Conservation (phyloP, 2,113 vertebrate genomes). For the Heptranchias perlo region DNA sequence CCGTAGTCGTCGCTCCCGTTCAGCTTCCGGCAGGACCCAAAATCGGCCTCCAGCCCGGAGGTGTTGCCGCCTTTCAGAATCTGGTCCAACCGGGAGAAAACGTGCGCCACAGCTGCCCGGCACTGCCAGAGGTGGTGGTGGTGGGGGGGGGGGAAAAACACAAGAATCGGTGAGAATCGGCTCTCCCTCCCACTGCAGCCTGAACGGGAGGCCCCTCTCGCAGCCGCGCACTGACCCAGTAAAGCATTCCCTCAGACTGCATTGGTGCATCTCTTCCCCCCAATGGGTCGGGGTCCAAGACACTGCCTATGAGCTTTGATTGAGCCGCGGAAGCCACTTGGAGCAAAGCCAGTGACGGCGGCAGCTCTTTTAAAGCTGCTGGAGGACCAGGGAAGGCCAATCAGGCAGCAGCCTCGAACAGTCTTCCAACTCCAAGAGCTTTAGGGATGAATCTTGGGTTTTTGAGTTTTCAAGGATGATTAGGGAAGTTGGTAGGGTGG, state of each 20-base stretch:
- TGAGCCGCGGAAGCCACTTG: neutral
- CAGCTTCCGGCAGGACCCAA: conserved; percentile 60
- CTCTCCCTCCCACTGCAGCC: neutral
- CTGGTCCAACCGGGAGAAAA: conserved; percentile 57
- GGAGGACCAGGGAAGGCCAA: neutral
- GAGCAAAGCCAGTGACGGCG: neutral
- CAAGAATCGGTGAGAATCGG: neutral
- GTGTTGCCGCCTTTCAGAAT: conserved; percentile 45
- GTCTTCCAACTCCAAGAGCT: no score
- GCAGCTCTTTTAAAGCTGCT: no score
- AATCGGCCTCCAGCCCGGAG: conserved; percentile 52
- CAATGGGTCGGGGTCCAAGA: neutral
- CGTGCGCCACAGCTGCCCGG: conserved; percentile 47
- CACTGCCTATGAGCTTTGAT: neutral
- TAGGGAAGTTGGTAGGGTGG: neutral
- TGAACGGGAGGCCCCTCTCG: no score
- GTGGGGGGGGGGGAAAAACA: neutral
- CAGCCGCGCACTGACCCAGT: no score
- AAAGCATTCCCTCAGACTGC: neutral
- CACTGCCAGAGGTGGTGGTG: conserved; percentile 52
- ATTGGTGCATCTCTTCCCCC: neutral
- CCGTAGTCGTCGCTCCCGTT: conserved; percentile 48
- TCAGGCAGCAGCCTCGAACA: neutral
- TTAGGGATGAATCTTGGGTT: neutral
- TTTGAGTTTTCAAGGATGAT: no score